Evolutionary conservation across 53 echinoderm and acorn worm genomes (phyloP).

Genomic region (Arbacia lixula): DNA sequence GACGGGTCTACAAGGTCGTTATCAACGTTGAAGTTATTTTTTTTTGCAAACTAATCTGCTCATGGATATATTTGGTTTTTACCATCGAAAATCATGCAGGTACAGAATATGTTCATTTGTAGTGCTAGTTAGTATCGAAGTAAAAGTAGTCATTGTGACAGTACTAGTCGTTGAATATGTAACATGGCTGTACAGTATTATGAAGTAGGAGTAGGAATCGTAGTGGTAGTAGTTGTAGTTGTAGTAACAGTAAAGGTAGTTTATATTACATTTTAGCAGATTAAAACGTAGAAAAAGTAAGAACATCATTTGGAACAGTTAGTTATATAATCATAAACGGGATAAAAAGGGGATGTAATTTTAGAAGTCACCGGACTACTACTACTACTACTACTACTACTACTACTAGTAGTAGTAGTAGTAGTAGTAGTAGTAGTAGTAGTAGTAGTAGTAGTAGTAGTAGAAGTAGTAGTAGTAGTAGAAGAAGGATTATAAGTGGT

Average conservation of each 20-base stretch:
- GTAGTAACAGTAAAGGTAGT: background rate
- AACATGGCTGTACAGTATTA: background rate
- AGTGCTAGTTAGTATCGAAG: background rate
- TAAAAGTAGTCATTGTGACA: background rate
- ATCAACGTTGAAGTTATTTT: too few species aligned
- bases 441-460: conserved; percentile 14
- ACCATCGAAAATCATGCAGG: too few species aligned
- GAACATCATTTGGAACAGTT: too few species aligned
- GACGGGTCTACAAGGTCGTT: too few species aligned
- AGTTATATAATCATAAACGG: too few species aligned
- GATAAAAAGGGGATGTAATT: too few species aligned
- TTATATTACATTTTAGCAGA: background rate
- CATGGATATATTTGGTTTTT: too few species aligned
- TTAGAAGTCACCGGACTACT: background rate
- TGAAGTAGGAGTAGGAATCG: background rate
- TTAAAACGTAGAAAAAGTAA: background rate
- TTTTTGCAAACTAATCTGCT: too few species aligned
- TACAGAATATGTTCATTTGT: background rate
- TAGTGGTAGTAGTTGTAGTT: background rate
- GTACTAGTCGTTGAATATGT: background rate
- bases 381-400: background rate
- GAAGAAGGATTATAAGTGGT: background rate
- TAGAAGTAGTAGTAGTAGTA: background rate
- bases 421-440: conserved; percentile 1
- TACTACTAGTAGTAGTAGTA: background rate